These are phyloP conservation scores for Lepidochrysops patricia DNA, from an alignment of 2,888 invertebrate genomes.

Conservation along the genomic window DNA sequence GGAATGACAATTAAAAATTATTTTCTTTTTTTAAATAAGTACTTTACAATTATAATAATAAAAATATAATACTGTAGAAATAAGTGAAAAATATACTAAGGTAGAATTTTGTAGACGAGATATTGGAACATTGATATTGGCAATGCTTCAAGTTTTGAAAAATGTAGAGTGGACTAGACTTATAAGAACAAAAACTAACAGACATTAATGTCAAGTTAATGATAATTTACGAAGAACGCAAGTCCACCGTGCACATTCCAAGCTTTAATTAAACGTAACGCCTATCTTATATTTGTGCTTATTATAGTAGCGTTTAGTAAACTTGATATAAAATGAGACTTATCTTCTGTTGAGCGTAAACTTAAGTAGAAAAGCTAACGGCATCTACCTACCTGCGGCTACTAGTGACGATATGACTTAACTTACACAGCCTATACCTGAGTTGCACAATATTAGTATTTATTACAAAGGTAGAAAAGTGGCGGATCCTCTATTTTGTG, in stretches of 20 bases:
- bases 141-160: not conserved
- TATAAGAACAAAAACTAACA: not conserved
- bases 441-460: not conserved
- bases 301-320: not conserved
- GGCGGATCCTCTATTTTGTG: not conserved
- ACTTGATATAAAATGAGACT: slow-evolving; percentile 2
- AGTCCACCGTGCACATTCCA: not conserved
- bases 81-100: not conserved
- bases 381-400: not conserved
- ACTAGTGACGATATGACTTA: not conserved
- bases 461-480: not conserved
- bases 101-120: not conserved
- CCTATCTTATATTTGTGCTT: not conserved
- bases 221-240: no score
- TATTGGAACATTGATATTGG: slow-evolving; percentile 5
- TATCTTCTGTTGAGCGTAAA: slow-evolving; percentile 5
- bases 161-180: not conserved
- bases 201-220: no score
- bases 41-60: not conserved
- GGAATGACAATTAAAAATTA: slow-evolving; percentile 6
- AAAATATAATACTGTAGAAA: slow-evolving; percentile 8
- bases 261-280: not conserved
- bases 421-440: not conserved
- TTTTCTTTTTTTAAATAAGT: not conserved
- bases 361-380: slow-evolving; percentile 9